Evolutionary conservation across 2,113 vertebrate genomes (phyloP).

Genomic region (Scomber japonicus): DNA sequence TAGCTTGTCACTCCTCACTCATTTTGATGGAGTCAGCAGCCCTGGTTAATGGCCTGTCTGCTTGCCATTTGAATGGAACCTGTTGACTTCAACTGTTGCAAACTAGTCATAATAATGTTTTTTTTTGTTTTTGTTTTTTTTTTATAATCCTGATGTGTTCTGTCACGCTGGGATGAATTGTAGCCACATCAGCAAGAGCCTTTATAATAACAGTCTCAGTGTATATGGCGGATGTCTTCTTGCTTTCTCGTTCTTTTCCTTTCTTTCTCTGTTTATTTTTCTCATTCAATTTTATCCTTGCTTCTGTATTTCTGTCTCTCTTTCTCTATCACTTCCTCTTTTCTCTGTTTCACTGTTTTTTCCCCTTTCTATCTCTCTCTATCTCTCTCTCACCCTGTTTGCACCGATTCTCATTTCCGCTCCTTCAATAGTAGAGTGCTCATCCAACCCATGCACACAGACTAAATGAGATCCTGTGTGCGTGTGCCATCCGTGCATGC

Average conservation of each 20-base stretch:
- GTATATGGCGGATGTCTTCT: not conserved
- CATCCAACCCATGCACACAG: conserved; percentile 54
- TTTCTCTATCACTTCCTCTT: conserved; percentile 38
- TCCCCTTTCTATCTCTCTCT: not conserved
- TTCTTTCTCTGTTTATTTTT: not conserved
- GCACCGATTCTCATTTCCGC: conserved; percentile 68
- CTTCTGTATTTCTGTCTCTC: conserved; percentile 21
- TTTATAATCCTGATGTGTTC: conserved; percentile 28
- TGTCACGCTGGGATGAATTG: conserved; percentile 24
- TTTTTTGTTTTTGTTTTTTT: too few species aligned
- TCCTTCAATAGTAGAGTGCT: conserved; percentile 61
- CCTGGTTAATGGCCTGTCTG: conserved; percentile 58
- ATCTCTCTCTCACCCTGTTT: conserved; percentile 40
- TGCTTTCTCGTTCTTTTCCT: conserved; percentile 20
- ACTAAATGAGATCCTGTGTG: conserved; percentile 68
- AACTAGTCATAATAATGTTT: conserved; percentile 17
- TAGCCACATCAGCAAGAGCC: conserved; percentile 14
- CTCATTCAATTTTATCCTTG: conserved; percentile 21
- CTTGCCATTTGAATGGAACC: conserved; percentile 50
- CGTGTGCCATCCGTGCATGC: not conserved
- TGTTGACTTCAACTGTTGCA: conserved; percentile 56
- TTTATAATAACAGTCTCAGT: conserved; percentile 1
- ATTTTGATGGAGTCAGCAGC: conserved; percentile 62
- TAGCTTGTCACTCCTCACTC: conserved; percentile 58
- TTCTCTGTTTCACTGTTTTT: not conserved